Evolutionary conservation across 2,888 invertebrate species (phyloP), one percentile per base, ranked within the genome.

Genomic region (Lathronympha strigana): DNA sequence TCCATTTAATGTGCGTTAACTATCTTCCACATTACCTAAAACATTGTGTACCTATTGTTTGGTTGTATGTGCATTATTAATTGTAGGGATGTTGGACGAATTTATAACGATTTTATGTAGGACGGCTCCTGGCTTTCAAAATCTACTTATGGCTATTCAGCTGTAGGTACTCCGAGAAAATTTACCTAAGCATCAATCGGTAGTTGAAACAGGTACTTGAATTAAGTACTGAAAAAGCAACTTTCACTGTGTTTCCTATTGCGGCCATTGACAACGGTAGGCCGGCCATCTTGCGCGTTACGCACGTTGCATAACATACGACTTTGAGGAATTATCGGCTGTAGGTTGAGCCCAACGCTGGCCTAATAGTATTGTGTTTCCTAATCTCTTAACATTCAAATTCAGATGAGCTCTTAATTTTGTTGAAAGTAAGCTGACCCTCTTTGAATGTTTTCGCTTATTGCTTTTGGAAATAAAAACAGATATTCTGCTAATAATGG

Each of bases 261-360:
- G 60, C 64, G 66, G 64, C 51, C 51, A 66, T 60, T 53, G 50
- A 28, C 45, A 53, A 64, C 53, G 28, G 15, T 43, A 36, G 28
- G 58, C 21, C 45, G 28, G 58, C 21, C 64, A 60, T 58, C 63
- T 58, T 57, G 50, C 63, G 43, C 17, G 58, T 58, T 58, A 63
- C 63, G 43, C 31, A 43, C 19, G 15, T 66, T 66, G 61, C 66
- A 66, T 61, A 61, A 66, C 31, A 50, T 63, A 45, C 43, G 11
- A 50, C 63, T 45, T 47, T 15, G 43, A 47, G 49, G 19, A 15
- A 61, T 66, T 66, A 66, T 60, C 60, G 51, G 45, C 53, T 54
- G 47, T 54, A 21, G 31, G 53, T 49, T 38, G 28, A 15, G 38
- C n/a, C 40, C 23, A 36, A 31, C 17, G 43, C 23, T 45, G 61